These are phyloP conservation scores for Leucopsar rothschildi DNA, from an alignment of 2,113 vertebrate species.

Conservation along the genomic window DNA sequence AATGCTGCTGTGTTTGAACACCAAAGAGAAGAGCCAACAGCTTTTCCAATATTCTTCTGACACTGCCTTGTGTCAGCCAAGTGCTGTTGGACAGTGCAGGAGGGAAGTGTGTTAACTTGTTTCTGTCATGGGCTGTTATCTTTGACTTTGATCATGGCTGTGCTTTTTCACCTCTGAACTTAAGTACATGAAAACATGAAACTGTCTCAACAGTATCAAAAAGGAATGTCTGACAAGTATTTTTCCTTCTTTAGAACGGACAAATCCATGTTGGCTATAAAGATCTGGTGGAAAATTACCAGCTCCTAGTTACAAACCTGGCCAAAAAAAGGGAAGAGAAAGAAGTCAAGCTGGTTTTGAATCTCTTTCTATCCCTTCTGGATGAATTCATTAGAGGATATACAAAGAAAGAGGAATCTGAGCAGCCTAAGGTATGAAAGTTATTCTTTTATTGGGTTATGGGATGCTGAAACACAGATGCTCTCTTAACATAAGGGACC, in stretches of 20 bases:
- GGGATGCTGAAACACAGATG: not conserved
- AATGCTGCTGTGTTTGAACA: not conserved
- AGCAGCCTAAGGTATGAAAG: conserved; percentile 79
- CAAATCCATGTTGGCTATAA: conserved; percentile 89
- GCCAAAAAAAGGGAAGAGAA: conserved; percentile 85
- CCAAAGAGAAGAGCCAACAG: not conserved
- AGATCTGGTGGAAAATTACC: conserved; percentile 89
- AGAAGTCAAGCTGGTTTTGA: conserved; percentile 92
- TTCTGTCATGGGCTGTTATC: not conserved
- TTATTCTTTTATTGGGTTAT: not conserved
- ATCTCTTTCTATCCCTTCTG: conserved; percentile 94
- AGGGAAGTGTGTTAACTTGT: not conserved
- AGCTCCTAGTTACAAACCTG: conserved; percentile 86
- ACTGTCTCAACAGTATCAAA: not conserved
- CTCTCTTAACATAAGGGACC: not conserved
- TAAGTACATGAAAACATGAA: not conserved
- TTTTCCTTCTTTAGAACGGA: conserved; percentile 76
- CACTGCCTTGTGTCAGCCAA: not conserved
- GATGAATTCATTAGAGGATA: conserved; percentile 94
- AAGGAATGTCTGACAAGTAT: not conserved
- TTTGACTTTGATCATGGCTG: not conserved
- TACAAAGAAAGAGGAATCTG: conserved; percentile 86
- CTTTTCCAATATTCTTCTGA: not conserved
- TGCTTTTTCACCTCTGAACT: not conserved
- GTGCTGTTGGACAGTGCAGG: not conserved